These are phyloP conservation scores for Sarcophaga subvicina DNA, from an alignment of 2,888 invertebrate species.

Conservation along the genomic window DNA sequence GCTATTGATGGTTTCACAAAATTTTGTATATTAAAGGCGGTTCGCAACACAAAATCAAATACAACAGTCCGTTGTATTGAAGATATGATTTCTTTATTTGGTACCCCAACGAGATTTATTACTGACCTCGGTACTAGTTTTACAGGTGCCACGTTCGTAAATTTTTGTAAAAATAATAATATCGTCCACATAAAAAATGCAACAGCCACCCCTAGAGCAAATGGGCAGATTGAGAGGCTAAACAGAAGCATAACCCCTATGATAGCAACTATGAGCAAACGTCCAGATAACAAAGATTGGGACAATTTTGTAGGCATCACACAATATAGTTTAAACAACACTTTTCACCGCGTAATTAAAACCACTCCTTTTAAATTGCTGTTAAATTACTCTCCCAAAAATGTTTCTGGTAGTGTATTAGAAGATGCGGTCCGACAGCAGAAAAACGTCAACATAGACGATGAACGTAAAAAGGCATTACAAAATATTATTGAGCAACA, in stretches of 20 bases:
- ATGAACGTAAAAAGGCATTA: too few species aligned
- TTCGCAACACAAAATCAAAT: slow-evolving; percentile 73
- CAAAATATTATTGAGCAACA: neutral
- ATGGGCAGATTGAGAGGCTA: slow-evolving; percentile 73
- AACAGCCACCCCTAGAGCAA: slow-evolving; percentile 73
- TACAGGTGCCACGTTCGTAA: slow-evolving; percentile 75
- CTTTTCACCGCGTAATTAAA: slow-evolving; percentile 32
- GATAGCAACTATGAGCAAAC: slow-evolving; percentile 65
- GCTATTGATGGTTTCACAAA: slow-evolving; percentile 77
- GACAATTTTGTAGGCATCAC: slow-evolving; percentile 68
- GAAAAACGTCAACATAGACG: neutral
- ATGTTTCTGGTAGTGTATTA: slow-evolving; percentile 22
- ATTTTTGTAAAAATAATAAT: slow-evolving; percentile 71
- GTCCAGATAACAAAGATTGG: slow-evolving; percentile 67
- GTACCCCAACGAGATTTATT: slow-evolving; percentile 76
- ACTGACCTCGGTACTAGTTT: slow-evolving; percentile 79
- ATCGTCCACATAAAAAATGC: slow-evolving; percentile 71
- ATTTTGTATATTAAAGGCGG: slow-evolving; percentile 73
- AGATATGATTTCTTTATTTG: slow-evolving; percentile 74
- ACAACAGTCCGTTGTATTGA: slow-evolving; percentile 73
- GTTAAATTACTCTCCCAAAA: slow-evolving; percentile 57
- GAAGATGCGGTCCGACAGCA: slow-evolving; percentile 33
- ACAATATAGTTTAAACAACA: slow-evolving; percentile 71
- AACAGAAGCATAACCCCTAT: slow-evolving; percentile 71
- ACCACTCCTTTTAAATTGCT: slow-evolving; percentile 68